Conservation (phyloP, 2,888 invertebrate species). For the Metacarcinus magister region DNA sequence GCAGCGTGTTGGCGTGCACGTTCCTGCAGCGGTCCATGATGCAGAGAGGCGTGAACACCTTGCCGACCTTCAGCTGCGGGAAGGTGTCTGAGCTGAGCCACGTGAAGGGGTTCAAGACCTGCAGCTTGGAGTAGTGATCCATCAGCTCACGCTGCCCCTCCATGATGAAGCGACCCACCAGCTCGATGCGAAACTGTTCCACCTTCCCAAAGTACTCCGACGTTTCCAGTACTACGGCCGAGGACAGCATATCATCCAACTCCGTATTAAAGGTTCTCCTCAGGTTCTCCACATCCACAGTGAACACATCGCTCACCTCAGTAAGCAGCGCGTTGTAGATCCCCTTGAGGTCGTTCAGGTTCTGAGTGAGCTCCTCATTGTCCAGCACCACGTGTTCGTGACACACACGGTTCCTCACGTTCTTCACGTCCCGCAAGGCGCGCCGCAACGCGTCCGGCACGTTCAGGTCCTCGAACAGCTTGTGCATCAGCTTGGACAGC, state of each 20-base stretch:
- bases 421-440: conserved; percentile 63
- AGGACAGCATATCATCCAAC: conserved; percentile 64
- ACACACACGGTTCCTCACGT: conserved; percentile 71
- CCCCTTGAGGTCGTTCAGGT: conserved; percentile 63
- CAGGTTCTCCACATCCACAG: neutral
- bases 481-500: conserved; percentile 63
- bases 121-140: conserved; percentile 61
- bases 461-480: conserved; percentile 51
- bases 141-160: conserved; percentile 58
- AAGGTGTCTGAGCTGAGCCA: conserved; percentile 70
- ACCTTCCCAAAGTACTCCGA: conserved; percentile 66
- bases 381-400: conserved; percentile 62
- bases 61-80: conserved; percentile 67
- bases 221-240: conserved; percentile 38
- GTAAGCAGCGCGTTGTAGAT: conserved; percentile 35
- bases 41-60: conserved; percentile 72
- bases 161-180: conserved; percentile 69
- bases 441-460: conserved; percentile 59
- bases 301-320: conserved; percentile 51
- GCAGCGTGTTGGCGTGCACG: conserved; percentile 9
- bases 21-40: conserved; percentile 50
- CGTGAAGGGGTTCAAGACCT: conserved; percentile 71
- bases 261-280: conserved; percentile 11
- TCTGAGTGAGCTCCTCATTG: neutral
- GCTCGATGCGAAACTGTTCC: conserved; percentile 66